Evolutionary conservation across 2,113 vertebrate species (phyloP).

Genomic region (Hystrix cristata): DNA sequence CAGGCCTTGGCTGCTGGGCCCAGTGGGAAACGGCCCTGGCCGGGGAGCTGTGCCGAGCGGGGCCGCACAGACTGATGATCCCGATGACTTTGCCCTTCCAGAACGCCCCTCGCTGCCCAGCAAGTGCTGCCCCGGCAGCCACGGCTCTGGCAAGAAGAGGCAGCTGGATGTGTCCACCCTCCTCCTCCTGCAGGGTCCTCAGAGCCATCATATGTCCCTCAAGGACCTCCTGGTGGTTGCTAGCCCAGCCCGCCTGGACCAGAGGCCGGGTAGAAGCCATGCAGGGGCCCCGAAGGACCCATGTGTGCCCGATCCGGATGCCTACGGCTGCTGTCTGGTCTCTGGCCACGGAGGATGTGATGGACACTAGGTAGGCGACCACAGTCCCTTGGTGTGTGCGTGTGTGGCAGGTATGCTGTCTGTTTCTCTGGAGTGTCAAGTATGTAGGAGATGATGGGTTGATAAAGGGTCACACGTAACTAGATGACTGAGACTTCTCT

Average conservation of each 20-base stretch:
- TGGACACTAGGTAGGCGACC: constrained; percentile 60
- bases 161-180: not conserved
- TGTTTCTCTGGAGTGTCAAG: not conserved
- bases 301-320: not conserved
- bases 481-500: not conserved
- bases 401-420: rapidly evolving
- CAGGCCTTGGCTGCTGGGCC: not conserved
- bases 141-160: constrained; percentile 48
- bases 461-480: constrained; percentile 5
- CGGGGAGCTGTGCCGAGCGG: not conserved
- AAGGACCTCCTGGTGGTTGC: constrained; percentile 81
- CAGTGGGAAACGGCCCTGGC: not conserved
- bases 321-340: not conserved
- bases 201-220: not conserved
- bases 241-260: constrained; percentile 75
- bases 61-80: not conserved
- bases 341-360: constrained; percentile 34
- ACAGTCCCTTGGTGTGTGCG: not conserved
- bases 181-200: constrained; percentile 27
- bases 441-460: not conserved
- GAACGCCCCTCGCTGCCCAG: constrained; percentile 51
- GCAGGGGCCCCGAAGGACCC: not conserved
- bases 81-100: constrained; percentile 63
- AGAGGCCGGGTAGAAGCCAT: constrained; percentile 54
- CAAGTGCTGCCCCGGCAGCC: not conserved